Conservation (phyloP, 2,888 invertebrate genomes). For the Dione juno region DNA sequence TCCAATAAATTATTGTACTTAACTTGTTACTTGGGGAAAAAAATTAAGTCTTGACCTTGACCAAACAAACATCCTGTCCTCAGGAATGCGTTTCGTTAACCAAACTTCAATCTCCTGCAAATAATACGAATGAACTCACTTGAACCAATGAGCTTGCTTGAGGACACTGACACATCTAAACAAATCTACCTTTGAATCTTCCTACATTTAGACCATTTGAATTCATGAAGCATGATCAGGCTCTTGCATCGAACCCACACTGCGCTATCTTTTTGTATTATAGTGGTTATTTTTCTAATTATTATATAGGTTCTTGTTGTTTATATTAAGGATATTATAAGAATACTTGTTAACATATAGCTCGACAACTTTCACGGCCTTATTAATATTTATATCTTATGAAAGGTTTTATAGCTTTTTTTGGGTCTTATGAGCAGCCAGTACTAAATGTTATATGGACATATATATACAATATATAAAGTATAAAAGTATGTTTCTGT, state of each 20-base stretch:
- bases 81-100: constrained; percentile 73
- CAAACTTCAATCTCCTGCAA: constrained; percentile 61
- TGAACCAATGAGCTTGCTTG: constrained; percentile 30
- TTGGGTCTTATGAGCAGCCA: not conserved
- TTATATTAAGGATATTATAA: not conserved
- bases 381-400: not conserved
- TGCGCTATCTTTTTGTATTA: no score
- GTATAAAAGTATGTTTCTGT: no score
- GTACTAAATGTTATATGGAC: not conserved
- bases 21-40: no score
- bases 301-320: not conserved
- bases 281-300: not conserved
- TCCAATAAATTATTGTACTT: no score
- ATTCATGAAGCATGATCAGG: constrained; percentile 36
- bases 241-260: constrained; percentile 5
- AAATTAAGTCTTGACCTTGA: no score
- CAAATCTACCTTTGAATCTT: constrained; percentile 22
- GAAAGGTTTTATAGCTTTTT: not conserved
- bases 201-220: constrained; percentile 19
- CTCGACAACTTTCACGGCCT: not conserved
- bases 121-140: constrained; percentile 39
- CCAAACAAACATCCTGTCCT: constrained; percentile 63
- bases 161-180: constrained; percentile 31
- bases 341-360: not conserved
- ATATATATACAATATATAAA: no score